These are phyloP conservation scores for Nephrotoma appendiculata DNA, from an alignment of 2,888 invertebrate genomes.

Conservation along the genomic window DNA sequence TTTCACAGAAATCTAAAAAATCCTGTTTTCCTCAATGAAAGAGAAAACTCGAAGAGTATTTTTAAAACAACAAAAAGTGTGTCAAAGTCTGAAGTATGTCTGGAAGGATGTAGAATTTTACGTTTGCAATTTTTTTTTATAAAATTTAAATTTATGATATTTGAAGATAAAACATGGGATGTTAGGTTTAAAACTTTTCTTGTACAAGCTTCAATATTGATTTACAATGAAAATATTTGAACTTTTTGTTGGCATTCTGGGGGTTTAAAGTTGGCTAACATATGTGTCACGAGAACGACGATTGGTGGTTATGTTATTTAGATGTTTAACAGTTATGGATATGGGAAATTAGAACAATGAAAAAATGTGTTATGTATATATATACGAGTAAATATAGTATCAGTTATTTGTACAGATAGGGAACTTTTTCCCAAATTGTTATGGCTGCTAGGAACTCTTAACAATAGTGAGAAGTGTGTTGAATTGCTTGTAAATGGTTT, in stretches of 20 bases:
- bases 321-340: too few species aligned
- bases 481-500: too few species aligned
- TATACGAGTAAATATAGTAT: too few species aligned
- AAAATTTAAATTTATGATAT: neutral
- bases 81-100: neutral
- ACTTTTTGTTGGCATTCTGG: neutral
- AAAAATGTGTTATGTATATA: too few species aligned
- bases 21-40: neutral
- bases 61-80: neutral
- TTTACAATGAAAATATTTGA: neutral
- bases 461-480: too few species aligned
- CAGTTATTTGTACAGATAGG: too few species aligned
- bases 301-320: too few species aligned
- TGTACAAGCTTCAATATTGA: neutral
- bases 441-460: too few species aligned
- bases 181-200: neutral
- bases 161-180: neutral
- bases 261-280: neutral
- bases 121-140: neutral
- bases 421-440: too few species aligned
- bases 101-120: neutral
- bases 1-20: neutral
- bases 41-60: neutral
- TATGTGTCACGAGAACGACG: neutral
- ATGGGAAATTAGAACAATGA: too few species aligned